A percentile compares a stretch with the other conserved stretches of the same genome.
Conservation (phyloP, 2,797 vertebrate genomes). For the Craterocephalus amniculus region DNA sequence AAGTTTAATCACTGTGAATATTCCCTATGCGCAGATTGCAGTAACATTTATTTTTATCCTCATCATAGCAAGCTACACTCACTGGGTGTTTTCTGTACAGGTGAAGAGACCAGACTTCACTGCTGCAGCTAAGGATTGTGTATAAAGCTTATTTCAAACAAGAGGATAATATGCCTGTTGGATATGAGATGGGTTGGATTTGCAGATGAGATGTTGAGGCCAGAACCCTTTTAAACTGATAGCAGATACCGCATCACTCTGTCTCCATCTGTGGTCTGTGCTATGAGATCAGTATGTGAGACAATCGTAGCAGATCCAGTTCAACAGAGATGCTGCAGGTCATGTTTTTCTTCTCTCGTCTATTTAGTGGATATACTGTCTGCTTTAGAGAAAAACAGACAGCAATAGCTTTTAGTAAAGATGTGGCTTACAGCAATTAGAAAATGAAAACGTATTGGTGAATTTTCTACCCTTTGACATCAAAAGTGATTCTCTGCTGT, state of each 20-base stretch:
- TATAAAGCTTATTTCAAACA: neutral
- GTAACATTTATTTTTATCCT: no score
- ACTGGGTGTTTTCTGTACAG: neutral
- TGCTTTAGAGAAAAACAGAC: neutral
- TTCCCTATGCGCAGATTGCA: no score
- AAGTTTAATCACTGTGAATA: no score
- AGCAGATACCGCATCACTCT: neutral
- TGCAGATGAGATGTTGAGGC: neutral
- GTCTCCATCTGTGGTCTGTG: neutral
- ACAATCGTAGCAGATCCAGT: neutral
- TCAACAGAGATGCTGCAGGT: neutral
- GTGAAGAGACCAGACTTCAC: neutral
- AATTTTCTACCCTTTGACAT: neutral
- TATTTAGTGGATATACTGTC: no score
- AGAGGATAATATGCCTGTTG: neutral
- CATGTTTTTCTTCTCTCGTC: no score
- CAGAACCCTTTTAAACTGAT: neutral
- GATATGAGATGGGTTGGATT: neutral
- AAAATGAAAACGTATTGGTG: neutral
- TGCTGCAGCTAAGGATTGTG: neutral
- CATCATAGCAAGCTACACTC: neutral
- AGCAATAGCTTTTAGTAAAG: neutral
- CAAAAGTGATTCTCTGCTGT: neutral
- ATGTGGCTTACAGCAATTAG: neutral
- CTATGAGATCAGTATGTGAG: neutral